Evolutionary conservation across 2,113 vertebrate species (phyloP), one percentile per base, ranked within the genome.

Genomic region (Leiothrix lutea): DNA sequence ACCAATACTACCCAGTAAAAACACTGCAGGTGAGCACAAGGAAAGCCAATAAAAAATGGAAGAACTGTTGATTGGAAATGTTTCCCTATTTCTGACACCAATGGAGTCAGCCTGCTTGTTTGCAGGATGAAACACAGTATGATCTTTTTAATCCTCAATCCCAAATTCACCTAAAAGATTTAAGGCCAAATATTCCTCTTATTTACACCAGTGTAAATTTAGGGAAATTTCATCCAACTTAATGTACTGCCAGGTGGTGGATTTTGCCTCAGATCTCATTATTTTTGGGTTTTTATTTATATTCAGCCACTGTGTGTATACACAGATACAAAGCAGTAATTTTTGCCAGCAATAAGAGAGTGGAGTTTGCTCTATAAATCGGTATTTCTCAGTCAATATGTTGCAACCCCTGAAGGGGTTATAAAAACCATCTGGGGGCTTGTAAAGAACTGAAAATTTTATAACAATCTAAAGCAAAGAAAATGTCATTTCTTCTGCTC

Each of bases 341-440:
- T 97, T 93, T 88, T 95, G 92, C 85, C 94, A 92, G 82, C 90
- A 95, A 54, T 36, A 57, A 73, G 51, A 81, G 82, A 88, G 60
- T 47, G 21, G 56, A 56, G 67, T 78, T 96, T 67, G 79, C 86
- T 94, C 53, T 81, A 95, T 95, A 96, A 96, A 94, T 95, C 44
- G 81, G 87, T 79, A 87, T 92, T 97, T 92, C 93, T 96, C 85
- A 95, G 90, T 86, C 93, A 96, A 77, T 86, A 93, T 47, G 57
- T 53, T 92, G 92, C 90, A 93, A 48, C 79, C 90, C 90, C 93
- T 80, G 72, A 96, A 88, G 91, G 90, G 88, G 82, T 93, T 93
- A 96, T 96, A 94, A 90, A 96, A 96, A 90, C 88, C 93, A 96
- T 94, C 88, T 90, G 82, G 92, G 96, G 93, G 88, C 71, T 95